Evolutionary conservation across 2,113 vertebrate genomes (phyloP).

Genomic region (Odontesthes bonariensis): DNA sequence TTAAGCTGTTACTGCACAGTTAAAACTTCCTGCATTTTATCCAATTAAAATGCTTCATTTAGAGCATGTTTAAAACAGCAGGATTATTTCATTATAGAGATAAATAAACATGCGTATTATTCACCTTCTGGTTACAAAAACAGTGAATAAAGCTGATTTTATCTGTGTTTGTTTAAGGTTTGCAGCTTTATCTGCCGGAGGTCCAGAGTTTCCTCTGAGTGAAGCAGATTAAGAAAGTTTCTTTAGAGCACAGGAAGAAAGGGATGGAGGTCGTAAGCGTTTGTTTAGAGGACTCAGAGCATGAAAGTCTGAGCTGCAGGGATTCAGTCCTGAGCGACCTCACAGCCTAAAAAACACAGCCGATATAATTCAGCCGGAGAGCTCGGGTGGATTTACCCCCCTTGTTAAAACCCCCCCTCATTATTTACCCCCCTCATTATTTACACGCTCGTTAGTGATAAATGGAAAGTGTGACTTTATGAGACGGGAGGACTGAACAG

Average conservation of each 20-base stretch:
- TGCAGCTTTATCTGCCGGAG: no score
- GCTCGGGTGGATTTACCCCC: constrained; percentile 21
- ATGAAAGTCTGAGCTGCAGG: constrained; percentile 33
- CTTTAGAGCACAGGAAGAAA: background rate
- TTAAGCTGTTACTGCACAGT: no score
- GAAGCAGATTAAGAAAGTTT: background rate
- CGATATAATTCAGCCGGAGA: constrained; percentile 47
- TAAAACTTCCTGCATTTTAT: no score
- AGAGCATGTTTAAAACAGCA: no score
- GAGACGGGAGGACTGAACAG: background rate
- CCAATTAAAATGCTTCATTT: no score
- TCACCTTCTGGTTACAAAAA: no score
- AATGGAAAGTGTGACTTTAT: constrained; percentile 48
- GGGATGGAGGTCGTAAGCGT: constrained; percentile 49
- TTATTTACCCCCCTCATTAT: constrained; percentile 67
- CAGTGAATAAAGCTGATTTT: no score
- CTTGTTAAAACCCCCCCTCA: background rate
- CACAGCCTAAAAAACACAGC: constrained; percentile 55
- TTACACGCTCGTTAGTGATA: constrained; percentile 72
- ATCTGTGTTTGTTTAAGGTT: no score
- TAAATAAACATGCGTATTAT: no score
- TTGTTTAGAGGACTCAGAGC: background rate
- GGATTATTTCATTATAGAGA: no score
- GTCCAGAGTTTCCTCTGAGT: background rate
- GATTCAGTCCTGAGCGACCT: constrained; percentile 42